Evolutionary conservation across 2,888 invertebrate genomes (phyloP), one percentile per base, ranked within the genome.

Genomic region (Dastarcus helophoroides): DNA sequence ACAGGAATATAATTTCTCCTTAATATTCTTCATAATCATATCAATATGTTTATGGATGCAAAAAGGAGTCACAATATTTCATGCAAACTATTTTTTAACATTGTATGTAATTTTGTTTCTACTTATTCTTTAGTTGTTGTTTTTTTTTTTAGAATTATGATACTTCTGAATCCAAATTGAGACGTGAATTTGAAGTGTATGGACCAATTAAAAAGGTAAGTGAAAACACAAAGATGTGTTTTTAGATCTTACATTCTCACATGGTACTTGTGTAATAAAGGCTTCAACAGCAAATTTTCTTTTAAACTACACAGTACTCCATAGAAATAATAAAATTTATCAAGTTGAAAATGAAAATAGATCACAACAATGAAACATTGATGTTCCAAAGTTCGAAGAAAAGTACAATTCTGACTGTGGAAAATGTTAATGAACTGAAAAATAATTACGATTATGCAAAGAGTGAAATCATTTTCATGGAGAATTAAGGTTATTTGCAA

Each of bases 161-260:
- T 63, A 93, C 97, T 1, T 95, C 97, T 0, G 98, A 98, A 62
- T 93, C 94, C 1, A 98, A 99, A 56, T 66, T 98, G 10, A 67
- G 94, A 35, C 75, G 97, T 64, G 98, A 98, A 60, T 98, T 99
- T 66, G 98, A 98, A 68, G 83, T 88, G 12, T 98, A 94, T 62
- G 98, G 98, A 9, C 75, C 90, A 6, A 93, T 99, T 42, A 93
- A 90, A 73, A 95, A 93, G 74, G 90, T 91, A 63, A 37, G 43
- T 42, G 13, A 14, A 22, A 19, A 9, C 17, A 29, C n/a, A 9
- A 25, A n/a, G n/a, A n/a, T n/a, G n/a, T n/a, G n/a, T n/a, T n/a
- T n/a, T n/a, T n/a, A n/a, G n/a, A n/a, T n/a, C n/a, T n/a, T n/a
- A n/a, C n/a, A n/a, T n/a, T n/a, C n/a, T n/a, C n/a, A n/a, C n/a